Base-by-base conservation (phyloP, 1,140 invertebrate genomes). In the Elymnias hypermnestra region DNA sequence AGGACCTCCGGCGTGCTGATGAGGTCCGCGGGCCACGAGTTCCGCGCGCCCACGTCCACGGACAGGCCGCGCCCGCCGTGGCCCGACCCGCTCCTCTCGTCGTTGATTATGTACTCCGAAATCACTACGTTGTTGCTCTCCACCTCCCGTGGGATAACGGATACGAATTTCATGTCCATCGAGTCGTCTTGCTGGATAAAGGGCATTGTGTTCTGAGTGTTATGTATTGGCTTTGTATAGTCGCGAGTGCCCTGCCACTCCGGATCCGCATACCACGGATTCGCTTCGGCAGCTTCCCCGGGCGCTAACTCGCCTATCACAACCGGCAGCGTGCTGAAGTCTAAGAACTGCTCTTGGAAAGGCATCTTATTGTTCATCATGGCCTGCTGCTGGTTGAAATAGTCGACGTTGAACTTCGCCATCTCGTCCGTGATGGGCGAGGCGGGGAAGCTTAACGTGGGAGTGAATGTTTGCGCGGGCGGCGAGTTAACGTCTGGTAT, bases 1-100 rank as follows among this genome's bases (percentile, higher is more conserved):
- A 85, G 70, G 12, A 85, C 69, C 15, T 83, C 82, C 5, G 82
- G 82, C n/a, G 82, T 85, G 59, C 67, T 83, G 55, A 82, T 73
- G 57, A 63, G 39, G 47, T 66, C 66, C 9, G 28, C 28, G 15
- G 54, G 33, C 46, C 53, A 55, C 33, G 40, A 38, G 10, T 56
- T 50, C 22, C 45, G 55, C 8, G 52, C n/a, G n/a, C n/a, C 48
- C 18, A 75, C 65, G 56, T 76, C 63, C 1, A 79, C 56, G 2
- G 69, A 59, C 18, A 78, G 59, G 5, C 56, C 57, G 6, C 46
- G 23, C 3, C 23, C 44, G 25, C 17, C 10, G 14, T 6, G 18
- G 22, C 40, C 8, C 31, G 13, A 15, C 28, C 42, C 13, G 10
- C 7, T 55, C 47, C 9, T 42, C 9, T 57, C 50, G 0, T 63